Percentiles rank a stretch among this genome's conserved stretches.
Evolutionary conservation across 2,797 vertebrate species (phyloP).

Genomic region (Typhlichthys eigenmanni): DNA sequence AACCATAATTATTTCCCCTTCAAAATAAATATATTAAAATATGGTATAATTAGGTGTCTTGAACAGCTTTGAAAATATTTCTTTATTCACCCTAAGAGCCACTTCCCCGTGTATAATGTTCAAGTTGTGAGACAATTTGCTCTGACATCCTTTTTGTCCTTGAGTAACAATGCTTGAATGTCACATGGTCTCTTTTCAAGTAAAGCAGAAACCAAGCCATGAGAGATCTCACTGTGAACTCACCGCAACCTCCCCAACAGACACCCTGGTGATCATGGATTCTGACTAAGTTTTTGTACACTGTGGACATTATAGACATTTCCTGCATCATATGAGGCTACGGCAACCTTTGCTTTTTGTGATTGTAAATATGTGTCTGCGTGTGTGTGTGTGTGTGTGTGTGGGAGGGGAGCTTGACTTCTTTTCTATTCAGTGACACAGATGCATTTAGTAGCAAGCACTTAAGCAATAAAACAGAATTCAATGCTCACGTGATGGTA

Average conservation of each 20-base stretch:
- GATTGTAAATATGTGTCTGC: no score
- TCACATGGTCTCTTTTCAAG: conserved; percentile 63
- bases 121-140: conserved; percentile 63
- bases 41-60: background rate
- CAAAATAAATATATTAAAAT: background rate
- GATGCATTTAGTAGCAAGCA: conserved; percentile 2
- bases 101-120: conserved; percentile 49
- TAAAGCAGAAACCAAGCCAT: conserved; percentile 45
- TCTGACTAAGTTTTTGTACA: conserved; percentile 31
- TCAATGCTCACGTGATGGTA: background rate
- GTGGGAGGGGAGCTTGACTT: no score
- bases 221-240: conserved; percentile 59
- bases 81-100: conserved; percentile 17
- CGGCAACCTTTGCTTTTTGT: conserved; percentile 4
- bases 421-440: conserved; percentile 1
- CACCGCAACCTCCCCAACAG: conserved; percentile 60
- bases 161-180: conserved; percentile 63
- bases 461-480: background rate
- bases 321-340: conserved; percentile 18
- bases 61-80: background rate
- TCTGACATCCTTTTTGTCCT: conserved; percentile 71
- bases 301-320: conserved; percentile 9
- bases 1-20: conserved; percentile 5
- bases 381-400: no score
- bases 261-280: conserved; percentile 56